Conservation (phyloP, 2,113 vertebrate species). For the Arothron firmamentum region DNA sequence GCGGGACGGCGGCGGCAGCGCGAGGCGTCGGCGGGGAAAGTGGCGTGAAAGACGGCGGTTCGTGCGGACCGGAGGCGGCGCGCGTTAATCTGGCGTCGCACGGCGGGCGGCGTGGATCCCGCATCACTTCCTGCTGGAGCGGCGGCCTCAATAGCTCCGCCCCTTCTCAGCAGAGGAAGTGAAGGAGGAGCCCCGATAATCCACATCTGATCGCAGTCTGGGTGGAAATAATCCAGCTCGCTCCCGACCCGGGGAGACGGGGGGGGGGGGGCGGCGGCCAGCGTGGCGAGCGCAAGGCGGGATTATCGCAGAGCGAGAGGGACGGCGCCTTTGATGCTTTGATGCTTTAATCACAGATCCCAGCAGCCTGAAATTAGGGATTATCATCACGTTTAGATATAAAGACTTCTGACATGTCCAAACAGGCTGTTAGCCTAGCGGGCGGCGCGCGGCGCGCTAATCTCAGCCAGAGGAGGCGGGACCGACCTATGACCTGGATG, state of each 20-base stretch:
- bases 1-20: constrained; percentile 8
- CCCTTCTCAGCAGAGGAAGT: constrained; percentile 50
- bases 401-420: constrained; percentile 38
- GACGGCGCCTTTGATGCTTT: constrained; percentile 63
- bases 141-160: constrained; percentile 63
- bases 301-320: constrained; percentile 43
- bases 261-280: constrained; percentile 48
- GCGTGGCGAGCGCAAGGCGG: constrained; percentile 37
- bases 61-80: constrained; percentile 12
- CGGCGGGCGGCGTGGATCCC: constrained; percentile 26
- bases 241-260: constrained; percentile 44
- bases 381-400: constrained; percentile 52
- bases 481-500: constrained; percentile 85
- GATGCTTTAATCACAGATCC: constrained; percentile 44
- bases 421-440: constrained; percentile 36
- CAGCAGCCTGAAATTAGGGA: constrained; percentile 57
- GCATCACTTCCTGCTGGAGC: constrained; percentile 26
- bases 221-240: constrained; percentile 60
- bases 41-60: constrained; percentile 24
- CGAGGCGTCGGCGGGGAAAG: constrained; percentile 13
- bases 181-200: constrained; percentile 62
- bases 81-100: no score
- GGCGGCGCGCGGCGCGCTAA: background rate
- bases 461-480: background rate
- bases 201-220: constrained; percentile 60